phyloP scores from a whole-genome alignment of 2,113 vertebrate genomes.

The Forbesichthys agassizii region DNA sequence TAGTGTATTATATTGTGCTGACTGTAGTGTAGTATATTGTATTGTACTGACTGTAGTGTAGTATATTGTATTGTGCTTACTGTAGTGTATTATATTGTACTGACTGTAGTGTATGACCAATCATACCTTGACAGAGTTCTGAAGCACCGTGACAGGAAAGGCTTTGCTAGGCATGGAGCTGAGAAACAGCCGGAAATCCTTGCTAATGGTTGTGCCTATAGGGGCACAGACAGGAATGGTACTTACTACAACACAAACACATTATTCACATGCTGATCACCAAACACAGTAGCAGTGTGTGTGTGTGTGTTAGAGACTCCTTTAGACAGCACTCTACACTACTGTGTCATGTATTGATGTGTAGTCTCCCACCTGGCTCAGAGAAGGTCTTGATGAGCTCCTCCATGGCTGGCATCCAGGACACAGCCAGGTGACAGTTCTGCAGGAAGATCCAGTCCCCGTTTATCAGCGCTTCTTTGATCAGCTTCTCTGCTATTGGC shows the following conservation, averaged over 20 bases:
- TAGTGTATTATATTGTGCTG: too few species aligned
- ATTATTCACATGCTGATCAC: too few species aligned
- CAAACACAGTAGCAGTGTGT: neutral
- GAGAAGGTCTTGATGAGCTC: conserved; percentile 85
- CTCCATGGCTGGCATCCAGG: conserved; percentile 86
- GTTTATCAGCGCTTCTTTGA: conserved; percentile 73
- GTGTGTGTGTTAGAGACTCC: too few species aligned
- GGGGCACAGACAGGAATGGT: conserved; percentile 25
- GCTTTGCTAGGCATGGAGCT: conserved; percentile 84
- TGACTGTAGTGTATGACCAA: conserved; percentile 2
- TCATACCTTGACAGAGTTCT: conserved; percentile 85
- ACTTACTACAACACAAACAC: neutral
- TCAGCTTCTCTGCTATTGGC: conserved; percentile 84
- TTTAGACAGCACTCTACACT: neutral
- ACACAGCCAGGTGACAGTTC: conserved; percentile 84
- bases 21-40: too few species aligned
- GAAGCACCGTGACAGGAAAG: conserved; percentile 85
- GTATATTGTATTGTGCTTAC: too few species aligned
- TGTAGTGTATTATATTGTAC: too few species aligned
- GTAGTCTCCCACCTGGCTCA: conserved; percentile 71
- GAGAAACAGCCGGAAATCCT: conserved; percentile 83
- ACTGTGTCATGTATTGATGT: neutral
- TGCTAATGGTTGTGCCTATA: conserved; percentile 74
- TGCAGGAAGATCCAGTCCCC: conserved; percentile 86
- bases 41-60: too few species aligned